Evolutionary conservation across 2,113 vertebrate genomes (phyloP).

Genomic region (Saccopteryx leptura): DNA sequence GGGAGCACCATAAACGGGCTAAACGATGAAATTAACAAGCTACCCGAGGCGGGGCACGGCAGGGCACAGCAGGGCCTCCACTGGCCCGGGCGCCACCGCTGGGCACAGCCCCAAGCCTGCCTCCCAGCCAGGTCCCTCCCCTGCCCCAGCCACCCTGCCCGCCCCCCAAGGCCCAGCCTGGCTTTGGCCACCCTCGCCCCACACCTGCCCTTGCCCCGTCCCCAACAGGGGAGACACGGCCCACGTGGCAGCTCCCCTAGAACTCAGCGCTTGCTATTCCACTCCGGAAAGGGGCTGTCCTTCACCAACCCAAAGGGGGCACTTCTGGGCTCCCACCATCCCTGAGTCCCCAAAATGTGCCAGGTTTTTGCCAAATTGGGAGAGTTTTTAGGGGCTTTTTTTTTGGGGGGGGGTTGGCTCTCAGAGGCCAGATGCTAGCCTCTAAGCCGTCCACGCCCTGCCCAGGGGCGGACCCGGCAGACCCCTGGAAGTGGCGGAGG

Average conservation of each 20-base stretch:
- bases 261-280: background rate
- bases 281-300: background rate
- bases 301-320: background rate
- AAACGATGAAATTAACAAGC: constrained; percentile 97
- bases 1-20: constrained; percentile 96
- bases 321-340: background rate
- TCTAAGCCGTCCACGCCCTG: background rate
- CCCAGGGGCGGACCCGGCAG: background rate
- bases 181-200: background rate
- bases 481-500: background rate
- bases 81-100: background rate
- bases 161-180: constrained; percentile 65
- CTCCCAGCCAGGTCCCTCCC: constrained; percentile 71
- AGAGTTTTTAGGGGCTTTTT: background rate
- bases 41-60: constrained; percentile 88
- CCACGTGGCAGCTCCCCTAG: background rate
- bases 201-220: accelerated
- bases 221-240: background rate
- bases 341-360: background rate
- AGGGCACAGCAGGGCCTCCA: background rate
- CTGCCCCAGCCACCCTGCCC: constrained; percentile 76
- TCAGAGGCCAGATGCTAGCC: background rate
- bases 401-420: background rate
- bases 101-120: constrained; percentile 84
- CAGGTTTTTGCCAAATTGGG: background rate